Evolutionary conservation across 2,113 vertebrate genomes (phyloP).

Genomic region (Eolophus roseicapilla): DNA sequence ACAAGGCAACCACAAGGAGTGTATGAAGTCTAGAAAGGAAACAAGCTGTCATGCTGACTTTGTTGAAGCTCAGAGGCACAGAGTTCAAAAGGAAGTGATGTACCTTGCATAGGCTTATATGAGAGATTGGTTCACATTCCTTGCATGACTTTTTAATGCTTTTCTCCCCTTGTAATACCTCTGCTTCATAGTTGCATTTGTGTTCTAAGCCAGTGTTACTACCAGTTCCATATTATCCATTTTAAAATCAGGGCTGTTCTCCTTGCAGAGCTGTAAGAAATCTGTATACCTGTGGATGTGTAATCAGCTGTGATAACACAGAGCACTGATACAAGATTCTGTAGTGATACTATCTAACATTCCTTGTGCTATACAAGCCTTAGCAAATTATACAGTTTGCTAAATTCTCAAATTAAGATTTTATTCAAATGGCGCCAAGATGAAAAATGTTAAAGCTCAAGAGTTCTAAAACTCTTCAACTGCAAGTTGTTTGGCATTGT

Average conservation of each 20-base stretch:
- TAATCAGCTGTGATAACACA: neutral
- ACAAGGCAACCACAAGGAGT: constrained; percentile 32
- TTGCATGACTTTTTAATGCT: neutral
- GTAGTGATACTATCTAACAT: neutral
- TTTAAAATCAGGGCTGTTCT: neutral
- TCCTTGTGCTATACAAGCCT: neutral
- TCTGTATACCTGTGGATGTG: neutral
- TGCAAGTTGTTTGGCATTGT: neutral
- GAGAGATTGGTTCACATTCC: neutral
- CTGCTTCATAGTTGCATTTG: neutral
- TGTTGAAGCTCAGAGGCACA: neutral
- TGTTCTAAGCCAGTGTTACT: neutral
- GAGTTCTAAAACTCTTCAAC: neutral
- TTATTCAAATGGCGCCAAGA: neutral
- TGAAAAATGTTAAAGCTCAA: neutral
- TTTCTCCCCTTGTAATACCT: neutral
- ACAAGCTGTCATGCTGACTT: neutral
- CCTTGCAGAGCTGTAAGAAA: neutral
- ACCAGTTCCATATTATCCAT: neutral
- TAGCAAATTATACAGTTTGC: neutral
- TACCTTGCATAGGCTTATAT: neutral
- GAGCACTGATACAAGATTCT: neutral
- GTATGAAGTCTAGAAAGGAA: constrained; percentile 38
- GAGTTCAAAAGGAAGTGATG: neutral
- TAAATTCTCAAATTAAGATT: neutral